phyloP scores from a whole-genome alignment of 2,888 invertebrate species.

The Agriotes lineatus region DNA sequence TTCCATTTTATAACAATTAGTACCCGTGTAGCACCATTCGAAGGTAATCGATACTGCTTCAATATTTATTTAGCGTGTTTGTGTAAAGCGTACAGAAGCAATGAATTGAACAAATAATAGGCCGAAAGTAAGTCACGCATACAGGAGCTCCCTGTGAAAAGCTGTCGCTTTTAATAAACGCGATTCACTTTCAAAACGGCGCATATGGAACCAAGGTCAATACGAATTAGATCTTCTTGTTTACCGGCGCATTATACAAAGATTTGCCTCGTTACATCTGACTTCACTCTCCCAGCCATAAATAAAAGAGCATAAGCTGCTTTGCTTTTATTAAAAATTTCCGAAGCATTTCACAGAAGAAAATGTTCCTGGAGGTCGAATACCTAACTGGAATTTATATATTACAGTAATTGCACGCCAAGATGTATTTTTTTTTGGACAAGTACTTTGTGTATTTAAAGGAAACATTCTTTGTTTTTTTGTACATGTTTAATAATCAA shows the following conservation, averaged over 20 bases:
- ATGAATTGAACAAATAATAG: not conserved
- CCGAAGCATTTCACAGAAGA: not conserved
- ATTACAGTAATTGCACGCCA: not conserved
- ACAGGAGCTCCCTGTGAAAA: no score
- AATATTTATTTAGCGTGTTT: not conserved
- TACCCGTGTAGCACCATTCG: not conserved
- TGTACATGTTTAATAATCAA: no score
- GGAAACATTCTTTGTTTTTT: no score
- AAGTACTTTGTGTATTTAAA: no score
- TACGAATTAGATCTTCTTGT: not conserved
- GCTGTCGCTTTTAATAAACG: no score
- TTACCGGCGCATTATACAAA: not conserved
- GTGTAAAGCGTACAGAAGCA: not conserved
- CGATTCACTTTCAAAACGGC: no score
- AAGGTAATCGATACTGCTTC: not conserved
- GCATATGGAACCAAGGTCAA: not conserved
- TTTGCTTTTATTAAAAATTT: not conserved
- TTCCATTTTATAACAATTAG: no score
- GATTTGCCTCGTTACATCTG: not conserved
- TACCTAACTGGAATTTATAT: not conserved
- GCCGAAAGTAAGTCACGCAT: not conserved
- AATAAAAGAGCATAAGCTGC: not conserved
- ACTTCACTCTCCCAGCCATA: not conserved
- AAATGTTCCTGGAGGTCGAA: not conserved
- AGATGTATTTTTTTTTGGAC: not conserved